Evolutionary conservation across 2,797 vertebrate genomes (phyloP).

Genomic region (Leptodactylus fallax): DNA sequence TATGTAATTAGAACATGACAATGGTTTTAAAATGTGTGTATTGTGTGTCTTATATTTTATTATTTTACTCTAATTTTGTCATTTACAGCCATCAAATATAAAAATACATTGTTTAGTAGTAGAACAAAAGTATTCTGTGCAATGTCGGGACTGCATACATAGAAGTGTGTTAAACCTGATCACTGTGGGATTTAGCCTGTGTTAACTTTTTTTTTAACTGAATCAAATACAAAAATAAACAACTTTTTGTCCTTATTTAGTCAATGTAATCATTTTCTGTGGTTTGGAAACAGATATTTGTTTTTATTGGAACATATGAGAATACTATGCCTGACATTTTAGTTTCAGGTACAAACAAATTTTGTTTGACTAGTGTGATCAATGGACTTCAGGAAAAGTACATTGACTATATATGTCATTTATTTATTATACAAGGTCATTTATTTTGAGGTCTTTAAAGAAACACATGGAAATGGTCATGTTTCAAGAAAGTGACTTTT

Average conservation of each 20-base stretch:
- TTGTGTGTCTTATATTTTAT: background rate
- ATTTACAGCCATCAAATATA: background rate
- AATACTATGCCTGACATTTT: constrained; percentile 33
- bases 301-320: constrained; percentile 44
- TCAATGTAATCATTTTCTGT: constrained; percentile 46
- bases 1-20: too few relatives aligned
- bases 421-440: constrained; percentile 33
- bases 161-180: constrained; percentile 41
- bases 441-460: background rate
- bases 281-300: constrained; percentile 49
- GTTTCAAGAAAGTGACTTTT: constrained; percentile 28
- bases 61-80: background rate
- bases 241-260: constrained; percentile 47
- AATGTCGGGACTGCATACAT: background rate
- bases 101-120: background rate
- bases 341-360: constrained; percentile 49
- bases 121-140: constrained; percentile 5
- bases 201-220: constrained; percentile 35
- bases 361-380: constrained; percentile 55
- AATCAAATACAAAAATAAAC: constrained; percentile 55
- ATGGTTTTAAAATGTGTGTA: background rate
- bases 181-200: constrained; percentile 45
- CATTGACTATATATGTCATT: constrained; percentile 19
- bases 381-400: constrained; percentile 28
- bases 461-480: constrained; percentile 33